These are phyloP conservation scores for Pediacus dermestoides DNA, from an alignment of 2,888 invertebrate genomes.

Conservation along the genomic window DNA sequence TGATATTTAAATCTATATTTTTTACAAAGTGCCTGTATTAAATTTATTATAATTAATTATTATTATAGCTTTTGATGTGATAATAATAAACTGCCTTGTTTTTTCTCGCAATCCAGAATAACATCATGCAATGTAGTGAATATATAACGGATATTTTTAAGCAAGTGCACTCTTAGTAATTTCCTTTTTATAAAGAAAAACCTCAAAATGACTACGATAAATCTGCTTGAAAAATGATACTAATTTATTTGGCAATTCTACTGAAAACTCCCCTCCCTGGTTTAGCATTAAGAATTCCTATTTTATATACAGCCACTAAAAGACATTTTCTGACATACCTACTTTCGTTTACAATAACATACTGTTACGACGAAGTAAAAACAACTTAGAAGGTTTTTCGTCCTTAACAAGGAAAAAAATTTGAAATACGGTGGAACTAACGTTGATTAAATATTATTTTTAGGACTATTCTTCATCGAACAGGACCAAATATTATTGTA, in stretches of 20 bases:
- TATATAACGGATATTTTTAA: conserved; percentile 21
- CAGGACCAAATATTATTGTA: conserved; percentile 36
- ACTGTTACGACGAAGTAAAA: too few species aligned
- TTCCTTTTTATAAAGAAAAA: conserved; percentile 30
- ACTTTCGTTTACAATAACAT: too few species aligned
- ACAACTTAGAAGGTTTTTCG: too few species aligned
- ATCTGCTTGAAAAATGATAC: conserved; percentile 46
- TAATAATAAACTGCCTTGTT: too few species aligned
- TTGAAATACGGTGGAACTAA: too few species aligned
- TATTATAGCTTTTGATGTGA: too few species aligned
- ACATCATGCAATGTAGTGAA: too few species aligned
- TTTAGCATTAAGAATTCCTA: conserved; percentile 37
- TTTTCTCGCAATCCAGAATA: too few species aligned
- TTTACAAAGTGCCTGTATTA: background rate
- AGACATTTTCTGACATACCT: too few species aligned
- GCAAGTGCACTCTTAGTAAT: conserved; percentile 35
- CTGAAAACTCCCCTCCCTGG: conserved; percentile 37
- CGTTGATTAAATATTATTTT: too few species aligned
- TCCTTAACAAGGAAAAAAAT: too few species aligned
- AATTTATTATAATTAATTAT: conserved; percentile 4
- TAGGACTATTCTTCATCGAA: too few species aligned
- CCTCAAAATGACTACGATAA: conserved; percentile 44
- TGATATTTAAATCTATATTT: conserved; percentile 5
- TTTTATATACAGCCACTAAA: conserved; percentile 38
- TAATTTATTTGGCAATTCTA: conserved; percentile 46